phyloP scores from a whole-genome alignment of 2,797 vertebrate species.

The Periparus ater region DNA sequence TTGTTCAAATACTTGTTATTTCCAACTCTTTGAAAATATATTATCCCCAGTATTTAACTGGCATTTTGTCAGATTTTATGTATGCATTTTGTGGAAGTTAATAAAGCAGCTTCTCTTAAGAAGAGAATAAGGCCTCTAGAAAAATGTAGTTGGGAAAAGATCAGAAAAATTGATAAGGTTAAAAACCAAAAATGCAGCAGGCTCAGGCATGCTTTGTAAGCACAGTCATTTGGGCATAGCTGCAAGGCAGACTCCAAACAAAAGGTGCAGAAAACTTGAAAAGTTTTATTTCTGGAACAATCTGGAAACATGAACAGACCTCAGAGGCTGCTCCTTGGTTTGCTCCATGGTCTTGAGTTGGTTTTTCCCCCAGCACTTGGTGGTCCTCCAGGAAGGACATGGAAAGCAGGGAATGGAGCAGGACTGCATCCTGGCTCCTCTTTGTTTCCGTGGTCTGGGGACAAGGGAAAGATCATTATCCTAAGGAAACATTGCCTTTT shows the following conservation, averaged over 20 bases:
- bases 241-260: fast-evolving
- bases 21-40: not conserved
- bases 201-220: not conserved
- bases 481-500: not conserved
- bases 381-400: not conserved
- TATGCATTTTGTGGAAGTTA: not conserved
- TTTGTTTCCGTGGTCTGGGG: not conserved
- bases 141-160: not conserved
- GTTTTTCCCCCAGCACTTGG: not conserved
- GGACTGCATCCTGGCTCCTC: not conserved
- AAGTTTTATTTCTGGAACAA: not conserved
- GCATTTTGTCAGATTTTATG: conserved; percentile 25
- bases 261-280: not conserved
- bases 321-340: not conserved
- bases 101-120: not conserved
- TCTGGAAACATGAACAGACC: not conserved
- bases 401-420: not conserved
- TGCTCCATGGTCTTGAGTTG: not conserved
- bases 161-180: not conserved
- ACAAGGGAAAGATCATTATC: not conserved
- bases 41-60: not conserved
- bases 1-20: conserved; percentile 1
- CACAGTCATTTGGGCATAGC: not conserved
- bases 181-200: not conserved
- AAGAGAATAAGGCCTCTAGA: not conserved